Conservation (phyloP, 2,113 vertebrate species). For the Peucedramus taeniatus region DNA sequence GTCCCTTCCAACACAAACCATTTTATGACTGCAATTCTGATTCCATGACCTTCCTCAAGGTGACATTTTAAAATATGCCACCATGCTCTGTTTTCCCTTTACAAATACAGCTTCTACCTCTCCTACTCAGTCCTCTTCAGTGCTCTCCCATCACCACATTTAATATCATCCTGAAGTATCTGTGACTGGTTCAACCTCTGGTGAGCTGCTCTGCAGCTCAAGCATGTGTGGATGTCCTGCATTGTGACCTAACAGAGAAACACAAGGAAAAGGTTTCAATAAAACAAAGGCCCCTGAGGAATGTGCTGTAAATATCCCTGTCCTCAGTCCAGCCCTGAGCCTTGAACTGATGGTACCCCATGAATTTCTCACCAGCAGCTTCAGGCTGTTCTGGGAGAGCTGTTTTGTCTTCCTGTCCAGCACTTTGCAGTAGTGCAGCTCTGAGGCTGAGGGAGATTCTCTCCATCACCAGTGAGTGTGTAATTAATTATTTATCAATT, state of each 20-base stretch:
- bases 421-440: neutral
- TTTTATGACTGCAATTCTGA: neutral
- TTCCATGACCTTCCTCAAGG: neutral
- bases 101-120: neutral
- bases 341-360: neutral
- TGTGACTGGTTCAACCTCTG: neutral
- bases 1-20: neutral
- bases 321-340: neutral
- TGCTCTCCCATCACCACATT: neutral
- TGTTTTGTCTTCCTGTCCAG: neutral
- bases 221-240: neutral
- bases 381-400: neutral
- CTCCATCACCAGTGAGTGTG: neutral
- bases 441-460: neutral
- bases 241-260: neutral
- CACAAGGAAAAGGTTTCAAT: neutral
- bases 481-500: neutral
- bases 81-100: neutral
- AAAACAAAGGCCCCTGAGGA: neutral
- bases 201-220: neutral
- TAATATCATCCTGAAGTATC: neutral
- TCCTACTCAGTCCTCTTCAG: neutral
- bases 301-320: neutral
- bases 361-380: neutral
- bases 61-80: neutral